Conservation (phyloP, 2,888 invertebrate species). For the Eurois occulta region DNA sequence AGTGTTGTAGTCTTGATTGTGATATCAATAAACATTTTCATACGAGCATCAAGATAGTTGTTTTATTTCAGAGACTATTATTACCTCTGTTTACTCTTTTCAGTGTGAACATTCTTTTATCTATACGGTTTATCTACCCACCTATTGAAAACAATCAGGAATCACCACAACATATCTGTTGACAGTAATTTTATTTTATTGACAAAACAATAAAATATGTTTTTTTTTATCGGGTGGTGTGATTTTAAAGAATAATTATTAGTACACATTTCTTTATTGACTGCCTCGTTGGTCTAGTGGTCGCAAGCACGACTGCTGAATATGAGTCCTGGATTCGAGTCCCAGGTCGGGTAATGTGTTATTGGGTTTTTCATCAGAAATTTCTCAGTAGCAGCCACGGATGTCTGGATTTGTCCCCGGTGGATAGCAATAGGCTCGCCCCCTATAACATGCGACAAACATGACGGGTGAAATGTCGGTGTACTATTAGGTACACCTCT, state of each 20-base stretch:
- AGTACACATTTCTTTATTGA: background rate
- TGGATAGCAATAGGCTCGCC: too few species aligned
- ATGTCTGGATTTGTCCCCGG: too few species aligned
- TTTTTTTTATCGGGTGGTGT: slow-evolving; percentile 10
- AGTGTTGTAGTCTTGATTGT: slow-evolving; percentile 90
- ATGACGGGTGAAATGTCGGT: too few species aligned
- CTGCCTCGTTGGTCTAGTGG: too few species aligned
- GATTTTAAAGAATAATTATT: background rate
- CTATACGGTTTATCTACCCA: slow-evolving; percentile 14
- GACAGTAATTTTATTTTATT: slow-evolving; percentile 12
- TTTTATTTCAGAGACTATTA: slow-evolving; percentile 64
- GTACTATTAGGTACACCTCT: too few species aligned
- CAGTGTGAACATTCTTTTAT: slow-evolving; percentile 8
- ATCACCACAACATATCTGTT: slow-evolving; percentile 26
- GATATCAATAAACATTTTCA: slow-evolving; percentile 91
- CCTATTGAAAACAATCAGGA: slow-evolving; percentile 42
- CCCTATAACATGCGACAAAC: too few species aligned
- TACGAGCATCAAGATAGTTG: slow-evolving; percentile 86
- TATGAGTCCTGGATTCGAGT: too few species aligned
- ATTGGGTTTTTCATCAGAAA: too few species aligned
- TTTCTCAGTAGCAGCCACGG: too few species aligned
- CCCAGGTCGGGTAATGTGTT: too few species aligned
- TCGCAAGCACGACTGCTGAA: too few species aligned
- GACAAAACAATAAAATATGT: background rate
- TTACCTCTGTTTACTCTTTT: slow-evolving; percentile 11